phyloP scores from a whole-genome alignment of 2,113 vertebrate genomes.

The Oplegnathus fasciatus region DNA sequence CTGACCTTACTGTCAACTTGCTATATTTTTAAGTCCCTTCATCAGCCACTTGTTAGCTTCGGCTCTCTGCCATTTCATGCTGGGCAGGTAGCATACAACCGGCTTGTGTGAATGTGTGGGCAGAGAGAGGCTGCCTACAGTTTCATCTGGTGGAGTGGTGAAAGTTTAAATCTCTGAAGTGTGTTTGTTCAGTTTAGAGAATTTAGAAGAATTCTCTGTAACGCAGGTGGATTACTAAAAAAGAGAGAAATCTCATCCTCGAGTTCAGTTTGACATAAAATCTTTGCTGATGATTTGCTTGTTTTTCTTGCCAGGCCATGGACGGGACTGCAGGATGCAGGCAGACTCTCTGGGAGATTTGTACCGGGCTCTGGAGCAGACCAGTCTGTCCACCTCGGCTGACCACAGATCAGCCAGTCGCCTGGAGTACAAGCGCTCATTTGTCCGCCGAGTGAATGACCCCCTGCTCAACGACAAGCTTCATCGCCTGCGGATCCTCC shows the following conservation, averaged over 20 bases:
- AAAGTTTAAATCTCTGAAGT: background rate
- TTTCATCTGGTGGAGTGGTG: background rate
- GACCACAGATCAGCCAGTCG: constrained; percentile 91
- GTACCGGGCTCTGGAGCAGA: constrained; percentile 95
- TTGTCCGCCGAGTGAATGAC: constrained; percentile 94
- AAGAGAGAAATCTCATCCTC: background rate
- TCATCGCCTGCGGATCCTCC: constrained; percentile 94
- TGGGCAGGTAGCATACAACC: constrained; percentile 6
- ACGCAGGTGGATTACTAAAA: background rate
- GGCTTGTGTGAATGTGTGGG: constrained; percentile 21
- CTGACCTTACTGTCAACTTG: background rate
- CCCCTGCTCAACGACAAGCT: constrained; percentile 97
- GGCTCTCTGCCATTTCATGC: constrained; percentile 9
- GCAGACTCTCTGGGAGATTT: constrained; percentile 95
- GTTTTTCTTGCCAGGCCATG: constrained; percentile 62
- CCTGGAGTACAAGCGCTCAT: constrained; percentile 95
- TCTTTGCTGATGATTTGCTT: background rate
- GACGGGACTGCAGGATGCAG: constrained; percentile 87
- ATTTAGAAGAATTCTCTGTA: background rate
- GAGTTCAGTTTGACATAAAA: background rate
- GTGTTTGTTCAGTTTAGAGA: background rate
- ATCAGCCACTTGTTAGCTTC: background rate
- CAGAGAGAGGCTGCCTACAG: constrained; percentile 16
- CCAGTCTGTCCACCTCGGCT: constrained; percentile 91
- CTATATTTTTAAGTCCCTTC: background rate